Conservation (phyloP, 2,888 invertebrate species). For the Muschampia plurimacula region DNA sequence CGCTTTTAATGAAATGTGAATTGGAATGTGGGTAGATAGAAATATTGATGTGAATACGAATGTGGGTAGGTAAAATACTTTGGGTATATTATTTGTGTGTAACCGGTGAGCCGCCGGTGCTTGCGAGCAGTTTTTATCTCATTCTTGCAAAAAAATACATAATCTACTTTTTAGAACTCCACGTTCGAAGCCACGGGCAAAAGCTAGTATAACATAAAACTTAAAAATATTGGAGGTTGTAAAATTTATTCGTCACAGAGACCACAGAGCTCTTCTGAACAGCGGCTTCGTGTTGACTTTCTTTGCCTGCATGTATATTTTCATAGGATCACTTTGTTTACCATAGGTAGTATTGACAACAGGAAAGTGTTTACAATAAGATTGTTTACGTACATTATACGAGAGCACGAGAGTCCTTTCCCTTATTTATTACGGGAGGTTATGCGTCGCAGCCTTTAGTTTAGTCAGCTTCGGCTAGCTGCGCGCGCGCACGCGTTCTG, state of each 20-base stretch:
- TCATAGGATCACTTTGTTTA: conserved; percentile 26
- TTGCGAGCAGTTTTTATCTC: no score
- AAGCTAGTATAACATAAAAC: no score
- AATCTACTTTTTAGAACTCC: no score
- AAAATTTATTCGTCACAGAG: not conserved
- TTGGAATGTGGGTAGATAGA: no score
- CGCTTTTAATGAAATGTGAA: no score
- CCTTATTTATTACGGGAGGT: conserved; percentile 69
- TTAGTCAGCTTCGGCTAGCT: conserved; percentile 75
- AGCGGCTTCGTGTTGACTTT: not conserved
- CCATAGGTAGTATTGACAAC: conserved; percentile 7
- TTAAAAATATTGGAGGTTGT: no score
- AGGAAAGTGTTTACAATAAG: conserved; percentile 35
- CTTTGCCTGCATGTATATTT: not conserved
- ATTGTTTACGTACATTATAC: conserved; percentile 45
- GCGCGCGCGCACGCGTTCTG: conserved; percentile 80
- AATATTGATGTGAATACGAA: no score
- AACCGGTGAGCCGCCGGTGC: no score
- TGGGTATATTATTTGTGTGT: no score
- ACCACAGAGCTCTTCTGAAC: not conserved
- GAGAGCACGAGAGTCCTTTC: conserved; percentile 47
- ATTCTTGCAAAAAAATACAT: no score
- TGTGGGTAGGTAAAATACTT: no score
- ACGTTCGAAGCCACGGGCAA: no score
- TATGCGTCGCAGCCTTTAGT: conserved; percentile 79